Evolutionary conservation across 2,113 vertebrate genomes (phyloP).

Genomic region (Odocoileus hemionus): DNA sequence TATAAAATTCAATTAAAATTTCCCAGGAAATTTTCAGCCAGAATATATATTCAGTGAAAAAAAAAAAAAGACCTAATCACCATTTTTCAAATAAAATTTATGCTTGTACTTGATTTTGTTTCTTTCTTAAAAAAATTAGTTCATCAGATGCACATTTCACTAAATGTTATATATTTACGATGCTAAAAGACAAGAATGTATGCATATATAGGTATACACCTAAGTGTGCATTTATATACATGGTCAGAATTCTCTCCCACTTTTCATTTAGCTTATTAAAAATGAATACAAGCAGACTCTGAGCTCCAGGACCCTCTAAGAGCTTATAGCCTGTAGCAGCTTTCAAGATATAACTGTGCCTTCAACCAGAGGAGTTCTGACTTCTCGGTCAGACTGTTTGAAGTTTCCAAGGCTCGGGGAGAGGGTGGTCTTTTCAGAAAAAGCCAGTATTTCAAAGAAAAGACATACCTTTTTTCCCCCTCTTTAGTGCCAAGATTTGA

Average conservation of each 20-base stretch:
- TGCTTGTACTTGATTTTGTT: conserved; percentile 16
- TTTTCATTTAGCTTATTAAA: conserved; percentile 60
- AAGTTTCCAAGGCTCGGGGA: conserved; percentile 70
- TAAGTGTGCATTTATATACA: conserved; percentile 20
- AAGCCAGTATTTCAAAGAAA: conserved; percentile 60
- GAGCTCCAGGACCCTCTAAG: conserved; percentile 60
- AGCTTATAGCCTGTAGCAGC: conserved; percentile 68
- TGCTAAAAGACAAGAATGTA: background rate
- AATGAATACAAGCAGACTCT: conserved; percentile 54
- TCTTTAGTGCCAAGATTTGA: conserved; percentile 70
- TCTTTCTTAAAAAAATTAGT: background rate
- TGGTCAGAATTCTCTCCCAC: background rate
- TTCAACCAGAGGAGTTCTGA: conserved; percentile 70
- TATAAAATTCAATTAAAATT: conserved; percentile 71
- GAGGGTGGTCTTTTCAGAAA: conserved; percentile 68
- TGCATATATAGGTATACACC: background rate
- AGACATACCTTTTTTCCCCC: conserved; percentile 58
- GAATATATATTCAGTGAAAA: conserved; percentile 46
- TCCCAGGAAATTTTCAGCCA: conserved; percentile 58
- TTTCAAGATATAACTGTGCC: conserved; percentile 67
- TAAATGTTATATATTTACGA: conserved; percentile 14
- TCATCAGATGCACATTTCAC: background rate
- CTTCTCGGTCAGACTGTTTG: conserved; percentile 66
- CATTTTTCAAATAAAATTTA: conserved; percentile 46
- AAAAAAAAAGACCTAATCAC: background rate